Evolutionary conservation across 2,888 invertebrate genomes (phyloP), one percentile per base, ranked within the genome.

Genomic region (Heteropelma amictum): DNA sequence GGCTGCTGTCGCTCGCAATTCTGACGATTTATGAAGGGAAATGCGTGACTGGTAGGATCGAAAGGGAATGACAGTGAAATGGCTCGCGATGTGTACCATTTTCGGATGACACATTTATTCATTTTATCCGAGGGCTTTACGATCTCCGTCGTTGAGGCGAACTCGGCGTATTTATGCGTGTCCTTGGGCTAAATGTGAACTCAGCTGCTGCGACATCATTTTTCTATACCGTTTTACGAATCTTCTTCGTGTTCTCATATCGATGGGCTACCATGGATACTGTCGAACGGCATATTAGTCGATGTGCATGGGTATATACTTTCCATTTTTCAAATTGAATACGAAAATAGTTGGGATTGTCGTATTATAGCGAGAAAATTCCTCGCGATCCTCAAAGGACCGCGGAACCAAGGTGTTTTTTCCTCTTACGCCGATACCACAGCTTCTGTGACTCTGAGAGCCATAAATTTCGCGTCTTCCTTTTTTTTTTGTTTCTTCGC

Each of bases 131-230:
- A 45, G 30, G n/a, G 38, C 30, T 60, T 19, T 30, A 40, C 17
- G 64, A n/a, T n/a, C n/a, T 63, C 28, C 23, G 72, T 71, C 77
- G 68, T 60, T 33, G 63, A 60, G 77, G 71, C 75, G 78, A 82
- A 75, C 72, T 77, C 82, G 80, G 78, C 81, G 79, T 74, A 78
- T 79, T n/a, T n/a, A n/a, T n/a, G n/a, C n/a, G n/a, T n/a, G n/a
- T n/a, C n/a, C n/a, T n/a, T n/a, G n/a, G n/a, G n/a, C n/a, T n/a
- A n/a, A n/a, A n/a, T n/a, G n/a, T n/a, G n/a, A n/a, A n/a, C n/a
- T n/a, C n/a, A n/a, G n/a, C n/a, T n/a, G n/a, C n/a, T n/a, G n/a
- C n/a, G n/a, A n/a, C n/a, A n/a, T n/a, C n/a, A n/a, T n/a, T n/a
- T n/a, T n/a, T n/a, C n/a, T n/a, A n/a, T n/a, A n/a, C n/a, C n/a